Conservation (phyloP, 1,140 invertebrate genomes). For the Gryon sp. region DNA sequence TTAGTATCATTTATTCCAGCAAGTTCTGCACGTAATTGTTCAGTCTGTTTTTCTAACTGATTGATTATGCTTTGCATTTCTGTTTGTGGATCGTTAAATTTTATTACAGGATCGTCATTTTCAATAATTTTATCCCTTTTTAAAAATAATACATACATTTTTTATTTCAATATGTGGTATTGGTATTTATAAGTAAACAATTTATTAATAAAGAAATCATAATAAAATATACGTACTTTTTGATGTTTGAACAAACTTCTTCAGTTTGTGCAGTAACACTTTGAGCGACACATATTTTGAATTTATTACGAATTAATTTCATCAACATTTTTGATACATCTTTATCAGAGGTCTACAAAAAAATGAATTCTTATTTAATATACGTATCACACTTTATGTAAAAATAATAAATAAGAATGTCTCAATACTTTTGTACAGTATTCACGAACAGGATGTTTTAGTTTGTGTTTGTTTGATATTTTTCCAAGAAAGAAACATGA, state of each 20-base stretch:
- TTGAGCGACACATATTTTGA: conserved; percentile 74
- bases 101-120: conserved; percentile 48
- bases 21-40: conserved; percentile 75
- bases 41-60: conserved; percentile 80
- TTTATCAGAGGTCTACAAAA: conserved; percentile 77
- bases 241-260: conserved; percentile 63
- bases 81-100: conserved; percentile 76
- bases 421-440: conserved; percentile 83
- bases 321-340: conserved; percentile 79
- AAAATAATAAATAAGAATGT: conserved; percentile 32
- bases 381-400: conserved; percentile 10
- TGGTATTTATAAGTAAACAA: too few relatives aligned
- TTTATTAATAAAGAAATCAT: not conserved
- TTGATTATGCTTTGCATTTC: conserved; percentile 81
- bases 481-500: conserved; percentile 89
- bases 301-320: conserved; percentile 78
- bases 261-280: conserved; percentile 61
- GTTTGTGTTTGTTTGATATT: conserved; percentile 85
- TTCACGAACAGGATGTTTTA: conserved; percentile 88
- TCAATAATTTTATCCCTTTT: conserved; percentile 70
- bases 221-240: conserved; percentile 48
- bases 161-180: too few relatives aligned
- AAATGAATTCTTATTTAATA: conserved; percentile 43
- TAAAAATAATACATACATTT: not conserved
- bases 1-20: conserved; percentile 73